Evolutionary conservation across 1,140 invertebrate genomes (phyloP), one percentile per base, ranked within the genome.

Genomic region (Aleiodes sp.): DNA sequence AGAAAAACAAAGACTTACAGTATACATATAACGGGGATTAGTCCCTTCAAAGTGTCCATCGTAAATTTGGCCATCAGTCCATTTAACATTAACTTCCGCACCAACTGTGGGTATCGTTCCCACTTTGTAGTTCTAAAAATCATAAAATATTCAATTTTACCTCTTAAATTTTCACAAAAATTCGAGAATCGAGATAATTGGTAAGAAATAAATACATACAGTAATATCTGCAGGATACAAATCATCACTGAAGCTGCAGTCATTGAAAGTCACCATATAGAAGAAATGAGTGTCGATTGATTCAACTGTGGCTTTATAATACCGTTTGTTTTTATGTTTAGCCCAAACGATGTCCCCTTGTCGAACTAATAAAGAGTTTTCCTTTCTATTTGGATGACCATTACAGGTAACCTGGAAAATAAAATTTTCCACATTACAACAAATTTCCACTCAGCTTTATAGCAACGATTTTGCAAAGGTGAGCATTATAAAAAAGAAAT

Each of bases 231-330:
- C 81, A 33, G 89, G 88, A 65, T 84, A 87, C 2, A 90, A 75
- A 80, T 92, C 89, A 61, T 90, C 87, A 56, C 88, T 89, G 71
- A 88, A 90, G 43, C 91, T 91, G 3, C 88, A 86, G 78, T 93
- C 91, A 39, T 87, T 86, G 79, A 93, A 93, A 24, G 89, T 88
- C 2, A 92, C 89, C 75, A 87, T 88, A 73, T 89, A 90, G 72
- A 88, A 89, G 26, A 86, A 77, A 26, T 87, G 85, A 21, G 84
- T 80, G 28, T 86, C 79, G 16, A 88, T 87, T 14, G 86, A 83
- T 1, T 81, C 70, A 9, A 92, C 86, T 63, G 80, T 87, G 8
- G 86, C 89, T 68, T 87, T 85, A 78, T 92, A 92, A 78, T 88
- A 92, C 21, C 91, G 83, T 0, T 82, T 86, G 71, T 92, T 92